Evolutionary conservation across 2,113 vertebrate species (phyloP).

Genomic region (Octodon degus): DNA sequence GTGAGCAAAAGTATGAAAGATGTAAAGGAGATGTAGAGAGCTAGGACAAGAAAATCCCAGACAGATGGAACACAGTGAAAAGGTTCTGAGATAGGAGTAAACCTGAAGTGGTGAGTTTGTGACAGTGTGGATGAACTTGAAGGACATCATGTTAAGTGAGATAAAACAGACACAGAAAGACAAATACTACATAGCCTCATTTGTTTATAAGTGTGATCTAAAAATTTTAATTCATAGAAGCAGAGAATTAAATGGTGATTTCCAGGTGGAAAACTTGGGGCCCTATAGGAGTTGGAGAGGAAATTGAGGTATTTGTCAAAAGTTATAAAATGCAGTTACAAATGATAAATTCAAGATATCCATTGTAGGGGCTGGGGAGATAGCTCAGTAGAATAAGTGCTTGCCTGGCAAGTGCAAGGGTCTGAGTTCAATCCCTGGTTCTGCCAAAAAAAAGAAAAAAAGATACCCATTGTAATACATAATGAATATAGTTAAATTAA

Average conservation of each 20-base stretch:
- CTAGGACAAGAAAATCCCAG: constrained; percentile 9
- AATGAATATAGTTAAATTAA: not conserved
- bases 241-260: not conserved
- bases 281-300: not conserved
- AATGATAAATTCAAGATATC: not conserved
- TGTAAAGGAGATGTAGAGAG: not conserved
- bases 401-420: no score
- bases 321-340: not conserved
- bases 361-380: not conserved
- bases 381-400: no score
- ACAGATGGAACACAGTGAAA: not conserved
- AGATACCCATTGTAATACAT: not conserved
- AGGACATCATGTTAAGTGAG: not conserved
- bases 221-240: not conserved
- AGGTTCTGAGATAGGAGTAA: not conserved
- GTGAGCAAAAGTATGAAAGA: not conserved
- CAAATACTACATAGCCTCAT: not conserved
- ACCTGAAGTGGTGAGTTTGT: not conserved
- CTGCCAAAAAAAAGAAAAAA: no score
- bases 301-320: not conserved
- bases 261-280: not conserved
- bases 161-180: not conserved
- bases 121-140: not conserved
- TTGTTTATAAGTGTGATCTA: not conserved
- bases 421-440: no score